Evolutionary conservation across 2,888 invertebrate genomes (phyloP).

Genomic region (Amphipyra tragopoginis): DNA sequence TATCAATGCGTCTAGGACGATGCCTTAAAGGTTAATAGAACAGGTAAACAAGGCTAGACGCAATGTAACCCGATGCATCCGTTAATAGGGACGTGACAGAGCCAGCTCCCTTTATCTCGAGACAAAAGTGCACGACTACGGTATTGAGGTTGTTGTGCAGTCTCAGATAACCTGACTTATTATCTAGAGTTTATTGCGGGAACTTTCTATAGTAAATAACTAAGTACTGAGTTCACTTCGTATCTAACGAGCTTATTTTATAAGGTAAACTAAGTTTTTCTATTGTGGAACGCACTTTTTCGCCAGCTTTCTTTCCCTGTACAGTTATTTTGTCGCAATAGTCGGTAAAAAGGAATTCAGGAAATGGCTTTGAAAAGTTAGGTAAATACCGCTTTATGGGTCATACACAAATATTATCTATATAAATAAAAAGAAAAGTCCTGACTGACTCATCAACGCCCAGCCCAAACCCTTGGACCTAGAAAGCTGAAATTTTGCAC

Average conservation of each 20-base stretch:
- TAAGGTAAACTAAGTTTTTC: too few relatives aligned
- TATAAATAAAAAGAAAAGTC: too few relatives aligned
- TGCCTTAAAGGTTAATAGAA: slow-evolving; percentile 45
- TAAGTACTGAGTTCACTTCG: slow-evolving; percentile 12
- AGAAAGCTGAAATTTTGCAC: too few relatives aligned
- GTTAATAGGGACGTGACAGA: slow-evolving; percentile 83
- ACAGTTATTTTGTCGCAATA: too few relatives aligned
- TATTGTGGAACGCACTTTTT: too few relatives aligned
- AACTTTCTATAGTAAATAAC: slow-evolving; percentile 42
- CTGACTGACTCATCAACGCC: too few relatives aligned
- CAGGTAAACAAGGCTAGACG: slow-evolving; percentile 55
- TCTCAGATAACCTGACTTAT: slow-evolving; percentile 49
- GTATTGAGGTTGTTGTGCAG: slow-evolving; percentile 52
- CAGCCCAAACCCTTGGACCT: too few relatives aligned
- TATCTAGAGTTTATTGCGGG: slow-evolving; percentile 48
- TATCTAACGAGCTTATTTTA: background rate
- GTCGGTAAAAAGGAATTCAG: too few relatives aligned
- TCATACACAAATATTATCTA: too few relatives aligned
- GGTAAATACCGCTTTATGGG: too few relatives aligned
- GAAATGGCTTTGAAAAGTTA: too few relatives aligned
- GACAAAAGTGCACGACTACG: slow-evolving; percentile 53
- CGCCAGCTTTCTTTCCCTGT: too few relatives aligned
- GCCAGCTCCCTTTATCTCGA: slow-evolving; percentile 64
- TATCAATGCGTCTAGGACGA: background rate
- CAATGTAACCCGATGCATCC: slow-evolving; percentile 76